A percentile compares a stretch with the other conserved stretches of the same genome.
Conservation (phyloP, 1,140 invertebrate species). For the Hydropsyche tenuis region DNA sequence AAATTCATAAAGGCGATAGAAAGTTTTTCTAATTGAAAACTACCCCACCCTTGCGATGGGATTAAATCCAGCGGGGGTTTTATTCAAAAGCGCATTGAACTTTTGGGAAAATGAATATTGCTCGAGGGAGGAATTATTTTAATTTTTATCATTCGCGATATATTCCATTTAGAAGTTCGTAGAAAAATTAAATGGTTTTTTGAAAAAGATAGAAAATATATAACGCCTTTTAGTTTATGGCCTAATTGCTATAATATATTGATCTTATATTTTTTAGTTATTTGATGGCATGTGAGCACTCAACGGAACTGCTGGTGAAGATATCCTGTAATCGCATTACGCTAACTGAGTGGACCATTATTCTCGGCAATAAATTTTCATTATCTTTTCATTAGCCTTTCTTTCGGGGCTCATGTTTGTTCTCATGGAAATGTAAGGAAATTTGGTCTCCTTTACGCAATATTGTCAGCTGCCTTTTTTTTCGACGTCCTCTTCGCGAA, state of each 20-base stretch:
- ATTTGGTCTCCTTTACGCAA: neutral
- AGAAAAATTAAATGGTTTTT: too few species aligned
- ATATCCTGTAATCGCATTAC: conserved; percentile 24
- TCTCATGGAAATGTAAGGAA: neutral
- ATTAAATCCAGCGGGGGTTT: too few species aligned
- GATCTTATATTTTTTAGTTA: too few species aligned
- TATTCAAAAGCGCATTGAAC: too few species aligned
- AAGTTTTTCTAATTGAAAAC: conserved; percentile 18
- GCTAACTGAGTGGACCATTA: conserved; percentile 25
- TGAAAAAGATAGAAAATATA: too few species aligned
- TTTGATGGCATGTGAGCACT: too few species aligned
- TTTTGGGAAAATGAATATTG: too few species aligned
- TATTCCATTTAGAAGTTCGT: too few species aligned
- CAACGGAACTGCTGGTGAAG: neutral
- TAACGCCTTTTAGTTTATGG: too few species aligned
- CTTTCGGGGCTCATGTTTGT: conserved; percentile 1
- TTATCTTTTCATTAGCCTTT: conserved; percentile 24
- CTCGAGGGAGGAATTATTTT: too few species aligned
- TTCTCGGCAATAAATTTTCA: conserved; percentile 22
- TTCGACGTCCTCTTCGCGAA: neutral
- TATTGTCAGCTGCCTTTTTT: neutral
- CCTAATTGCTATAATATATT: too few species aligned
- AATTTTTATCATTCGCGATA: too few species aligned
- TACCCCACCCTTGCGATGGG: neutral
- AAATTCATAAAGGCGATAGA: conserved; percentile 1